These are phyloP conservation scores for Diaphora mendica DNA, from an alignment of 2,888 invertebrate species.

Conservation along the genomic window DNA sequence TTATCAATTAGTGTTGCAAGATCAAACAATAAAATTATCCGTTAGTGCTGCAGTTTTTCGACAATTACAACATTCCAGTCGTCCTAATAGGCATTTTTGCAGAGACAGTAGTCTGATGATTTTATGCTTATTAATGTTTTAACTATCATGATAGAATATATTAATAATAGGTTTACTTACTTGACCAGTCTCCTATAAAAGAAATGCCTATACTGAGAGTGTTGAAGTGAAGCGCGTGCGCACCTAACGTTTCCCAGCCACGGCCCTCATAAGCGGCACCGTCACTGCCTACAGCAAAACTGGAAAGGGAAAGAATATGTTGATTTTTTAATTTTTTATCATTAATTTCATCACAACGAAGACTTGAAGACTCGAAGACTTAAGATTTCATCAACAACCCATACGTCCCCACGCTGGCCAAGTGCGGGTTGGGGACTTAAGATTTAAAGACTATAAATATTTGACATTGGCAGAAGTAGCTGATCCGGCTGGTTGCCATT, in stretches of 20 bases:
- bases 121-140: no score
- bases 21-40: background rate
- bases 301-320: slow-evolving; percentile 58
- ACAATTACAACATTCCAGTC: background rate
- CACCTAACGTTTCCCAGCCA: slow-evolving; percentile 89
- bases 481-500: no score
- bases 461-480: no score
- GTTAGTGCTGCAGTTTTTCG: background rate
- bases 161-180: slow-evolving; percentile 72
- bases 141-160: background rate
- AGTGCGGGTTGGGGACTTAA: no score
- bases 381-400: no score
- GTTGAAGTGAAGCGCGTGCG: slow-evolving; percentile 90
- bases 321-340: no score
- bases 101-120: no score
- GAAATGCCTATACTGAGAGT: slow-evolving; percentile 89
- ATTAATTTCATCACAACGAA: no score
- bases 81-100: background rate
- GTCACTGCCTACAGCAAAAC: slow-evolving; percentile 90
- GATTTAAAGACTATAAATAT: no score
- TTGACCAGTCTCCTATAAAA: slow-evolving; percentile 89
- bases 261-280: slow-evolving; percentile 89
- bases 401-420: no score
- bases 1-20: background rate
- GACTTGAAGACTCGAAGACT: no score